Evolutionary conservation across 2,797 vertebrate species (phyloP).

Genomic region (Microctenopoma steveboyesi): DNA sequence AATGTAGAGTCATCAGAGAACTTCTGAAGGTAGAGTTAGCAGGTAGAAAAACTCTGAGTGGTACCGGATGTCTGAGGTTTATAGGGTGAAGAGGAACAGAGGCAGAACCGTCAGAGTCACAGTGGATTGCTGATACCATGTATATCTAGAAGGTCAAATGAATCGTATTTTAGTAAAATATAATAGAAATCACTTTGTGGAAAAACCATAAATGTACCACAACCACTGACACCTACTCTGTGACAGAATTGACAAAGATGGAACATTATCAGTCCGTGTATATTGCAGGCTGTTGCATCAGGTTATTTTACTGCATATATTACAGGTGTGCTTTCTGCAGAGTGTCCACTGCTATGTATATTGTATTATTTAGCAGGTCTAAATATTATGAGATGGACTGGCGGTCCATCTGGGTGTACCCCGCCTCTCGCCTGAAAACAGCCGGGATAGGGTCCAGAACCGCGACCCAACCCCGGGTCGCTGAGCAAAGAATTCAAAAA

Average conservation of each 20-base stretch:
- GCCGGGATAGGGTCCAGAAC: no score
- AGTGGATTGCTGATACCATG: no score
- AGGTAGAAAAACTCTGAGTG: no score
- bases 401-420: no score
- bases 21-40: no score
- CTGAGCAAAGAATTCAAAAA: background rate
- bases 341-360: background rate
- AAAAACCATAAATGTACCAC: background rate
- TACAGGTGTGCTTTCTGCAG: conserved; percentile 19
- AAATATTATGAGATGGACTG: no score
- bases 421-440: no score
- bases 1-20: no score
- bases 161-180: background rate
- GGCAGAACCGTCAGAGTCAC: no score
- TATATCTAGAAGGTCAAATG: background rate
- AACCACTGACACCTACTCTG: background rate
- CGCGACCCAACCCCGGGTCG: no score
- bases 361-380: background rate
- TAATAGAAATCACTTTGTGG: background rate
- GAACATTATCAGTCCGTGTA: background rate
- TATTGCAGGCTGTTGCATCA: conserved; percentile 41
- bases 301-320: background rate
- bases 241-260: conserved; percentile 12
- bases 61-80: no score
- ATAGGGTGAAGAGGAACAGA: no score